A percentile compares a stretch with the other conserved stretches of the same genome.
Evolutionary conservation across 2,888 invertebrate genomes (phyloP).

Genomic region (Trilocha varians): DNA sequence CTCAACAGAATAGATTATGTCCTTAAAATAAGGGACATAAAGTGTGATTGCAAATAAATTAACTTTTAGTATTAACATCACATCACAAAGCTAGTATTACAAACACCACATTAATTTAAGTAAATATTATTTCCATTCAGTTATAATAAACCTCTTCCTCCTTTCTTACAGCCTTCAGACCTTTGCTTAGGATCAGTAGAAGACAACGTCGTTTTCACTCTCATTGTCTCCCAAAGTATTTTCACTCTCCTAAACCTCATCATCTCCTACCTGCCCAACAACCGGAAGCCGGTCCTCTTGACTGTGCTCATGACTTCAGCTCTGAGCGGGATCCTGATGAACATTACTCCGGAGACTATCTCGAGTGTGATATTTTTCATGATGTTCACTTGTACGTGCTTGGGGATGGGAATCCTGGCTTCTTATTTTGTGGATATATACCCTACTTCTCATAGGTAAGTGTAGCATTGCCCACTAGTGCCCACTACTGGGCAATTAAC

Average conservation of each 20-base stretch:
- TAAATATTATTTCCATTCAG: neutral
- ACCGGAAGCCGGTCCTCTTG: constrained; percentile 67
- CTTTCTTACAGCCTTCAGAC: constrained; percentile 38
- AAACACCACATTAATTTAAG: too few relatives aligned
- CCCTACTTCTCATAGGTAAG: constrained; percentile 58
- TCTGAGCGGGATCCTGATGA: constrained; percentile 58
- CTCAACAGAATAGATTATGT: too few relatives aligned
- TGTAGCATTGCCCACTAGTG: too few relatives aligned
- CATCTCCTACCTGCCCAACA: constrained; percentile 66
- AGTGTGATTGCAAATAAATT: too few relatives aligned
- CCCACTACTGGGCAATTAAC: too few relatives aligned
- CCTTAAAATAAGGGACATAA: too few relatives aligned
- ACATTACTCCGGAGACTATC: constrained; percentile 51
- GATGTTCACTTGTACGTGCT: constrained; percentile 53
- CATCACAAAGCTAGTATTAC: too few relatives aligned
- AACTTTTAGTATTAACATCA: too few relatives aligned
- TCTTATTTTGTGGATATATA: constrained; percentile 61
- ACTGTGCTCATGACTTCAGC: constrained; percentile 66
- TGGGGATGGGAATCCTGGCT: constrained; percentile 60
- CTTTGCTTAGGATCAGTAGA: constrained; percentile 70
- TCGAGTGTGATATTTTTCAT: constrained; percentile 56
- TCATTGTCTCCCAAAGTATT: constrained; percentile 76
- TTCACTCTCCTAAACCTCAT: constrained; percentile 76
- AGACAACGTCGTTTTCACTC: constrained; percentile 74
- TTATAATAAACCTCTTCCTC: constrained; percentile 10